Base-by-base conservation (phyloP, 2,113 vertebrate genomes). In the Bolborhynchus lineola region DNA sequence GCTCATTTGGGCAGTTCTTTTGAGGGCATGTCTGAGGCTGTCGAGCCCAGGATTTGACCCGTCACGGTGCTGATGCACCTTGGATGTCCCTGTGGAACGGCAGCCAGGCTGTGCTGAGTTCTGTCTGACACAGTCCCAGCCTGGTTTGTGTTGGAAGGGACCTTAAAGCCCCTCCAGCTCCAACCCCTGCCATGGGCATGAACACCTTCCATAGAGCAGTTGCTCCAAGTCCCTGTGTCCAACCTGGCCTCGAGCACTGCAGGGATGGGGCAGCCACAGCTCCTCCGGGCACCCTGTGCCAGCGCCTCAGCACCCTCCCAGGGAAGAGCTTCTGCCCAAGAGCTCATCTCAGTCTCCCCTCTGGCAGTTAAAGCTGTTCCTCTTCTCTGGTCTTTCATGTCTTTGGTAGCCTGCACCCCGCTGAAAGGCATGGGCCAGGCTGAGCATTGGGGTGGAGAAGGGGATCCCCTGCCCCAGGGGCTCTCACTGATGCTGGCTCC, bases 401-500 rank as follows among this genome's bases (percentile, higher is more conserved):
- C 57, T 33, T 35, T 7, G 16, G 53, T 24, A 29, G 14, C 39
- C 85, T 20, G 39, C 23, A 11, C 33, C 18, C 52, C 2, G 2
- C 71, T 53, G 85, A 17, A 42, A 14, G 37, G 49, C 1, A 3
- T 24, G 37, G 44, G 49, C 2, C 74, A 35, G 74, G n/a, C 20
- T n/a, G 50, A 44, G 67, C 55, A 11, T 7, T 1, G n/a, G 23
- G 39, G 5, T 3, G 35, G 62, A 6, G 42, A 47, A 1, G 4
- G 21, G 17, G 1, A 3, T 71, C 18, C 39, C 76, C 39, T 16
- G 24, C 35, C 29, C 2, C 0, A 0, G 60, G 29, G 6, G 41
- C 74, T 41, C 8, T 23, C 7, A 0, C 11, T 62, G 82, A 24
- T 6, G 6, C 41, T 8, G 8, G 5, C 0, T 0, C 7, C 3